Evolutionary conservation across 2,888 invertebrate species (phyloP), one percentile per base, ranked within the genome.

Genomic region (Anthoptus insignis): DNA sequence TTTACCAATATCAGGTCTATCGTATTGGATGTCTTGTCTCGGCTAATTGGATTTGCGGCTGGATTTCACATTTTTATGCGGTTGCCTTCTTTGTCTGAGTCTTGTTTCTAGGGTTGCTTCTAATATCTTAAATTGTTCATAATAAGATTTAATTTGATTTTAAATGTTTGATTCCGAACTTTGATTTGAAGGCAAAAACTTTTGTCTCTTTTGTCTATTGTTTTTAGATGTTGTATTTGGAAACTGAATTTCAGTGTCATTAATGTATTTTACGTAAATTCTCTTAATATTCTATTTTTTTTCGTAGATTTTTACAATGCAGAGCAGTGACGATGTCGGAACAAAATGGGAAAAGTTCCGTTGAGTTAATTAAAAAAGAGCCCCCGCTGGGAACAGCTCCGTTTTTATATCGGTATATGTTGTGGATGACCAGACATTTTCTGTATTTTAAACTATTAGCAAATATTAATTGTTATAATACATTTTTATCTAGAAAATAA

Each of bases 281-380:
- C 87, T 85, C 85, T 83, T 83, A 16, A 19, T 7, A n/a, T n/a
- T n/a, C n/a, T n/a, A n/a, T n/a, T n/a, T n/a, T n/a, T n/a, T n/a
- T n/a, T n/a, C n/a, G 75, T 80, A 79, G 66, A 65, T 66, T 59
- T 69, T 50, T 69, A 70, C 69, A 70, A 73, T 74, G 69, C 67
- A 75, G 77, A 81, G 77, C 81, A 79, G 81, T 79, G 79, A 76
- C 85, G 81, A 79, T 78, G 80, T 81, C 75, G 76, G 81, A 86
- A 83, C 84, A 86, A 87, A 89, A 89, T 87, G 85, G 86, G 84
- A 86, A 90, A 89, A 89, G 85, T 89, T 89, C 88, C 89, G 89
- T 91, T 89, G 88, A 80, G 86, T 86, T 91, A 90, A 91, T 91
- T 91, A 91, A 90, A 90, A 91, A 88, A 84, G 86, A 88, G 82